Conservation (phyloP, 1,140 invertebrate species). For the Belonocnema kinseyi region DNA sequence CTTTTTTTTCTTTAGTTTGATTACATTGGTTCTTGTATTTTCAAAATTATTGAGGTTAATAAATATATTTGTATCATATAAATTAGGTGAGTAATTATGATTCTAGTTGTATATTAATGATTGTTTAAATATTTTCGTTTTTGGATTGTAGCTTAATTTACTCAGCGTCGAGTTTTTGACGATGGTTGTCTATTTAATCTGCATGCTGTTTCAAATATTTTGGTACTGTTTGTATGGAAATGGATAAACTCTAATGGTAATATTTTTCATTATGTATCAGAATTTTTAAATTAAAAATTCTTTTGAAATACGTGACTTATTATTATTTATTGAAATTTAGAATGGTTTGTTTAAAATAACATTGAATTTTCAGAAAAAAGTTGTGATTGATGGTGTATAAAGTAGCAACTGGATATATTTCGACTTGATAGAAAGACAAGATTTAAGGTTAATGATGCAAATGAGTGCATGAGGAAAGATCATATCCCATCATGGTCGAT, state of each 20-base stretch:
- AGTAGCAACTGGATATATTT: conserved; percentile 32
- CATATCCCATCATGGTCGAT: conserved; percentile 56
- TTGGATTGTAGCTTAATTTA: conserved; percentile 45
- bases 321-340: not conserved
- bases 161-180: conserved; percentile 49
- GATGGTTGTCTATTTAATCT: conserved; percentile 47
- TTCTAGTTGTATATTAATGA: not conserved
- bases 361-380: conserved; percentile 33
- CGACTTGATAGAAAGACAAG: not conserved
- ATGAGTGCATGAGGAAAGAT: conserved; percentile 43
- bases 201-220: conserved; percentile 63
- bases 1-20: conserved; percentile 58
- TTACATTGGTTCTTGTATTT: conserved; percentile 60
- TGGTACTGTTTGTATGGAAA: conserved; percentile 63
- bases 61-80: conserved; percentile 35
- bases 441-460: conserved; percentile 40
- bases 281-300: not conserved
- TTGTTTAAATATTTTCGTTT: conserved; percentile 33
- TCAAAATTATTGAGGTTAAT: conserved; percentile 60
- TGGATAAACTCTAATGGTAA: conserved; percentile 55
- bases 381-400: conserved; percentile 29
- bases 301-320: no score
- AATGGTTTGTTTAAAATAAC: conserved; percentile 36
- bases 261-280: not conserved
- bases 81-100: not conserved